phyloP scores from a whole-genome alignment of 2,888 invertebrate species.

The Euphydryas editha region DNA sequence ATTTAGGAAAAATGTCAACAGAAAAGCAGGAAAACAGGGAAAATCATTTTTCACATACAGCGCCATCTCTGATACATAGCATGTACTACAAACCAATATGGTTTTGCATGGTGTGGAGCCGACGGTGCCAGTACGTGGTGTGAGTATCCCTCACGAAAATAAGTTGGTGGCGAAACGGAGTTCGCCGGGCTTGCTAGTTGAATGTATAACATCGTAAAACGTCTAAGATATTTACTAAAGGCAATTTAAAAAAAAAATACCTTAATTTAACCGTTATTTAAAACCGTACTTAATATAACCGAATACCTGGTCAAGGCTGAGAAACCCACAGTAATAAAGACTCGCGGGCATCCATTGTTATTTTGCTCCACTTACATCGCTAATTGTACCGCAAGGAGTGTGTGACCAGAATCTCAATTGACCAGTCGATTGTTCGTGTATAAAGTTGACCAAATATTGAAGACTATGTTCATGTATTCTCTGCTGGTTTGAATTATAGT shows the following conservation, averaged over 20 bases:
- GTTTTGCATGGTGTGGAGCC: too few relatives aligned
- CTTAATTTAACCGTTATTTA: not conserved
- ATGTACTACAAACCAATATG: too few relatives aligned
- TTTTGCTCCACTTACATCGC: constrained; percentile 31
- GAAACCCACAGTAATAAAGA: constrained; percentile 18
- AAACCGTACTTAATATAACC: not conserved
- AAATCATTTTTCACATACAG: too few relatives aligned
- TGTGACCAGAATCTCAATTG: constrained; percentile 30
- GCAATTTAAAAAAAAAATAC: not conserved
- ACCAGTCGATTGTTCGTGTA: not conserved
- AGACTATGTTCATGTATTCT: too few relatives aligned
- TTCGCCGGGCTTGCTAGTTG: not conserved
- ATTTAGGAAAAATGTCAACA: too few relatives aligned
- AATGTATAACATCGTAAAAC: not conserved
- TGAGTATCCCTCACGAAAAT: too few relatives aligned
- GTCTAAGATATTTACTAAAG: not conserved
- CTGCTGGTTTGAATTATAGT: too few relatives aligned
- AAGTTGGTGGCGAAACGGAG: too few relatives aligned
- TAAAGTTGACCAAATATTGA: not conserved
- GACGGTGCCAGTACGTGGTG: too few relatives aligned
- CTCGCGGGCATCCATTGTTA: constrained; percentile 28
- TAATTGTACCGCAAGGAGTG: constrained; percentile 27
- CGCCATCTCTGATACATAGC: too few relatives aligned
- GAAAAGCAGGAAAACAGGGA: too few relatives aligned
- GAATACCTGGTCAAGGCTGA: constrained; percentile 24